Evolutionary conservation across 2,888 invertebrate species (phyloP).

Genomic region (Eumacrocentrus americanus): DNA sequence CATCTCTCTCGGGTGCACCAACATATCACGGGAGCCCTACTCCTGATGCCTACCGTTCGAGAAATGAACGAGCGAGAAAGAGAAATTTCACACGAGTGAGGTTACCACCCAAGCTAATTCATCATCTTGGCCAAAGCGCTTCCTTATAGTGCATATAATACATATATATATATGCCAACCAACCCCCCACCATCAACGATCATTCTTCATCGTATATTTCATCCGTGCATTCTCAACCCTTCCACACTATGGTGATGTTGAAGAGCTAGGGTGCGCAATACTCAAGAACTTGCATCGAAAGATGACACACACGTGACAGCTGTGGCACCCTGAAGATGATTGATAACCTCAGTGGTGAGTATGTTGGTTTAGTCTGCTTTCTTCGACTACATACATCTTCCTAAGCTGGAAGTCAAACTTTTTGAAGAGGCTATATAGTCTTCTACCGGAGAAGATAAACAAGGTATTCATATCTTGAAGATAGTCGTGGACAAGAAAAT

Average conservation of each 20-base stretch:
- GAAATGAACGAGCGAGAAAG: constrained; percentile 13
- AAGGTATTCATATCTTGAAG: constrained; percentile 2
- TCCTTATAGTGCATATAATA: constrained; percentile 26
- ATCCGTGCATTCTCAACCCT: not conserved
- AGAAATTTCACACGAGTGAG: constrained; percentile 57
- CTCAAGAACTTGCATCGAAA: too few relatives aligned
- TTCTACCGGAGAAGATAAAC: too few relatives aligned
- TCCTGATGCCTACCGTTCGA: constrained; percentile 26
- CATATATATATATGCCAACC: too few relatives aligned
- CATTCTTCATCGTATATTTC: constrained; percentile 6
- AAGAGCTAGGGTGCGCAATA: too few relatives aligned
- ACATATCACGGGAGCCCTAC: constrained; percentile 34
- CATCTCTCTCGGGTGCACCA: constrained; percentile 46
- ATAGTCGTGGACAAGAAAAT: constrained; percentile 10
- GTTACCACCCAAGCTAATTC: constrained; percentile 57
- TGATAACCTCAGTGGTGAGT: not conserved
- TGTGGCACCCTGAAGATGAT: not conserved
- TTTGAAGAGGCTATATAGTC: too few relatives aligned
- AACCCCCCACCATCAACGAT: not conserved
- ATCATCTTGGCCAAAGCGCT: constrained; percentile 51
- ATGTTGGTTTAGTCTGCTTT: too few relatives aligned
- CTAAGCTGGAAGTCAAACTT: not conserved
- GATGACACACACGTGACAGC: not conserved
- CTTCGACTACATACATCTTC: too few relatives aligned
- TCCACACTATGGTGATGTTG: too few relatives aligned